These are phyloP conservation scores for Drosophila mauritiana DNA, from an alignment of 1,140 invertebrate genomes.

Conservation along the genomic window DNA sequence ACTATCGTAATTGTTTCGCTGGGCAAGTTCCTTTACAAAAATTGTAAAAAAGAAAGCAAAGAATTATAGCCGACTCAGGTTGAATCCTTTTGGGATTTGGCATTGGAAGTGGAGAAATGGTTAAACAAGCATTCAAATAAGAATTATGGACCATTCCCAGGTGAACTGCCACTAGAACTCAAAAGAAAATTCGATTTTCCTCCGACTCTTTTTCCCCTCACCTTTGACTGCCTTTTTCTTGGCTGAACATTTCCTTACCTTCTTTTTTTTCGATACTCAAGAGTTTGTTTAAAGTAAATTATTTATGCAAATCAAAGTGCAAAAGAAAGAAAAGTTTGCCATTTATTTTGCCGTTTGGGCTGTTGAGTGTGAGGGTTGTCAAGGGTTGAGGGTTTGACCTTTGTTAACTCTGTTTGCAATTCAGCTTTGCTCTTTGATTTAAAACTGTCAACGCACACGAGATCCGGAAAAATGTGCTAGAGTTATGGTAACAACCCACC, in stretches of 20 bases:
- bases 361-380: slow-evolving; percentile 15
- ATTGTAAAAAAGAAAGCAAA: slow-evolving; percentile 13
- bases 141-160: slow-evolving; percentile 67
- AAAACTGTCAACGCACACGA: slow-evolving; percentile 47
- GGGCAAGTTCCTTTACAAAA: slow-evolving; percentile 37
- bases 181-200: slow-evolving; percentile 35
- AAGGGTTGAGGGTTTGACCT: slow-evolving; percentile 67
- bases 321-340: slow-evolving; percentile 62
- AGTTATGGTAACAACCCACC: slow-evolving; percentile 23
- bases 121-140: slow-evolving; percentile 72
- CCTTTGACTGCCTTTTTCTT: slow-evolving; percentile 24
- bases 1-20: slow-evolving; percentile 43
- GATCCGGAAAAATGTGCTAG: slow-evolving; percentile 6
- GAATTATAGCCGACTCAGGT: slow-evolving; percentile 6
- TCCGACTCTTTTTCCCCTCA: not conserved
- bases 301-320: slow-evolving; percentile 77
- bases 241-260: slow-evolving; percentile 43
- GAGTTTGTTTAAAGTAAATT: slow-evolving; percentile 80
- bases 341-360: slow-evolving; percentile 61
- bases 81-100: slow-evolving; percentile 53
- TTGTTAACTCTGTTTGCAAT: slow-evolving; percentile 67
- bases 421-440: slow-evolving; percentile 63
- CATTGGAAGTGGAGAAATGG: slow-evolving; percentile 32
- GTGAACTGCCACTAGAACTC: slow-evolving; percentile 43
- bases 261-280: slow-evolving; percentile 33